Base-by-base conservation (phyloP, 2,888 invertebrate species). In the Neria commutata region DNA sequence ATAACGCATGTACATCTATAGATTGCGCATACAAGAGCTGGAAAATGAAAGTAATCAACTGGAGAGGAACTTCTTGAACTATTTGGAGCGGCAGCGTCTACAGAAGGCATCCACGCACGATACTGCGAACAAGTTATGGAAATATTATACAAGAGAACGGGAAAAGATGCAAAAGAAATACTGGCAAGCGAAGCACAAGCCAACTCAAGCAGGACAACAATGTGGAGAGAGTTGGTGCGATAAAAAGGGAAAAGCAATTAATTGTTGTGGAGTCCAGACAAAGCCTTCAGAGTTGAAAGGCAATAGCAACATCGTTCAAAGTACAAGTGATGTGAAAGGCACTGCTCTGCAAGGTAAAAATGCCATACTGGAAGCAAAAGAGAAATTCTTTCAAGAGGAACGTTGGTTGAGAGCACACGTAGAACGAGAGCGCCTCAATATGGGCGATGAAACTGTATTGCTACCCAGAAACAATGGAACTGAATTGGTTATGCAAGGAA, bases 21-120 rank as follows among this genome's bases (percentile, higher is more conserved):
- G 81, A 60, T 63, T 71, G 34, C 79, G 81, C 8, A 72, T 81
- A 54, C 68, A 73, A 54, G 74, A 80, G 63, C 59, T 81, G 37
- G 81, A 81, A 58, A 63, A 73, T 47, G 81, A 81, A 65, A 79
- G 80, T 57, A 73, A 77, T 64, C 67, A 77, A 60, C 60, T 81
- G 37, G 81, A 81, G 60, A 67, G 73, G 49, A 75, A 68, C 24
- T 79, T 81, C 37, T 70, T 72, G 14, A 67, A 67, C 2, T 81
- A 79, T 55, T 48, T 81, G 50, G 73, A 77, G 34, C 67, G 70
- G 10, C 71, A 74, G 34, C 65, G 68, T 3, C 42, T 54, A 2
- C 64, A 73, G 5, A 63, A 66, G n/a, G 6, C 17, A 21, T 17
- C 17, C 6, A 17, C 21, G 21, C 3, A 42, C 5, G 61, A 1